These are phyloP conservation scores for Ctenicera cuprea DNA, from an alignment of 2,888 invertebrate species.

Conservation along the genomic window DNA sequence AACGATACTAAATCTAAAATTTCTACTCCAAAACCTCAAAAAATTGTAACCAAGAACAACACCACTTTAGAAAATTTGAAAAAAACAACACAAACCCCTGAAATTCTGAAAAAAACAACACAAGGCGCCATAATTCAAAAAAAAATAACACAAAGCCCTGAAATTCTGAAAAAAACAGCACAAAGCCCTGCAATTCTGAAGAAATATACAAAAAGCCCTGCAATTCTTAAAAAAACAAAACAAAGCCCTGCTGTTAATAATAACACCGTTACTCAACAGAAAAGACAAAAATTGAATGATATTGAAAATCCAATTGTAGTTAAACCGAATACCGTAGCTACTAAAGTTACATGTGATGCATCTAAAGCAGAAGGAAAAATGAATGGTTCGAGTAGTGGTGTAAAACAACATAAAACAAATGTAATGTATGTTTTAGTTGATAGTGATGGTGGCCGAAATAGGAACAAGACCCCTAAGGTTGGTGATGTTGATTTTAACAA, in stretches of 20 bases:
- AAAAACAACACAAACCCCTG: not conserved
- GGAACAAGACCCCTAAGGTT: conserved; percentile 7
- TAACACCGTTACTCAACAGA: not conserved
- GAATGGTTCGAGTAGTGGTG: not conserved
- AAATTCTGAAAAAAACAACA: not conserved
- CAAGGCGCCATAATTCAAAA: too few species aligned
- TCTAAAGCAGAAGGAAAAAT: conserved; percentile 1
- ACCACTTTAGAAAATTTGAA: not conserved
- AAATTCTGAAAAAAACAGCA: too few species aligned
- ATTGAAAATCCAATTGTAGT: not conserved
- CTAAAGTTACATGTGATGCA: not conserved
- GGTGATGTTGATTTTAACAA: conserved; percentile 47
- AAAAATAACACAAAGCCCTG: too few species aligned
- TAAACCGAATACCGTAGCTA: not conserved
- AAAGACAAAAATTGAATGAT: not conserved
- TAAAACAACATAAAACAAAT: conserved; percentile 10
- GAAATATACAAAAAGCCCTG: too few species aligned
- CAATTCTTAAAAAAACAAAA: not conserved
- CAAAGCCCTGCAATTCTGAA: too few species aligned
- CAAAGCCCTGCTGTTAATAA: not conserved
- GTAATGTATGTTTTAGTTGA: conserved; percentile 32
- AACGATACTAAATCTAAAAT: not conserved
- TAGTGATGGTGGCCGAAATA: conserved; percentile 6
- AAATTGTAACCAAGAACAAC: not conserved
- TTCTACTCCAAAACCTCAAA: not conserved